Percentiles rank a stretch among this genome's conserved stretches.
Conservation (phyloP, 2,113 vertebrate genomes). For the Tapirus terrestris region DNA sequence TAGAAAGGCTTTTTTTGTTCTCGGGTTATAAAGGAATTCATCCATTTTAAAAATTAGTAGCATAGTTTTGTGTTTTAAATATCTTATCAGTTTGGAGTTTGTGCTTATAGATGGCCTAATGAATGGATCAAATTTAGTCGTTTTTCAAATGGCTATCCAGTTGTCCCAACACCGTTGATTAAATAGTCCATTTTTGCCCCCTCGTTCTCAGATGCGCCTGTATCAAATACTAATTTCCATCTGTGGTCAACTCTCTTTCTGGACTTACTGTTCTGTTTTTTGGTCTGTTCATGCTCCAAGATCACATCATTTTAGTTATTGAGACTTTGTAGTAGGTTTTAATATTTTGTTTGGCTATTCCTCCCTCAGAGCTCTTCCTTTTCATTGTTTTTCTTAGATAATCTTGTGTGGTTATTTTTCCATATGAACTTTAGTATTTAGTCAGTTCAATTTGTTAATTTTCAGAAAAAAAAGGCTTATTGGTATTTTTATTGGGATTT, state of each 20-base stretch:
- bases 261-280: not conserved
- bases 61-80: not conserved
- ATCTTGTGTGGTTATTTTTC: not conserved
- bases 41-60: not conserved
- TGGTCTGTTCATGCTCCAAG: not conserved
- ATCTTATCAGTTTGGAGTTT: not conserved
- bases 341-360: not conserved
- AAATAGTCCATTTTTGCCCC: not conserved
- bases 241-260: not conserved
- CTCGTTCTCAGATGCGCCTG: not conserved
- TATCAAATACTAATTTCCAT: not conserved
- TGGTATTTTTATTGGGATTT: not conserved
- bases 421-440: not conserved
- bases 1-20: not conserved
- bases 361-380: not conserved
- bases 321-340: not conserved
- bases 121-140: not conserved
- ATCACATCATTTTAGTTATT: not conserved
- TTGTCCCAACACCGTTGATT: not conserved
- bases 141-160: not conserved
- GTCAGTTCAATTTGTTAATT: conserved; percentile 19
- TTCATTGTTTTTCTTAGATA: not conserved
- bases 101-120: not conserved
- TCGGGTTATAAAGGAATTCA: not conserved
- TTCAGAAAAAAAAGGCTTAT: not conserved